These are phyloP conservation scores for Rhimphoctona megacephalus DNA, from an alignment of 2,888 invertebrate genomes.

Conservation along the genomic window DNA sequence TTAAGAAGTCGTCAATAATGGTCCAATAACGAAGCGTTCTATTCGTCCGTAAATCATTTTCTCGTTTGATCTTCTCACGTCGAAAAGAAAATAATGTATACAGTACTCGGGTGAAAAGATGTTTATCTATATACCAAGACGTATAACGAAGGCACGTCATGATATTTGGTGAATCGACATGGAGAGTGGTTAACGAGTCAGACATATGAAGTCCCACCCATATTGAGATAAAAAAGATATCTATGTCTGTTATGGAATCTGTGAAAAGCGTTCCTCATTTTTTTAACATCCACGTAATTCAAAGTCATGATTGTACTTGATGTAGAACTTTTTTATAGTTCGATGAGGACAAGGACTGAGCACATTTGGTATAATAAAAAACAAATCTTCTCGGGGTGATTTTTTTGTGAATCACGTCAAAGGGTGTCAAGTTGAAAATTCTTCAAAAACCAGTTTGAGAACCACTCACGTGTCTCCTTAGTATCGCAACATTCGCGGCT, in stretches of 20 bases:
- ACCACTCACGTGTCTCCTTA: constrained; percentile 68
- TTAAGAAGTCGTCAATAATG: constrained; percentile 73
- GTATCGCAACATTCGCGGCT: constrained; percentile 64
- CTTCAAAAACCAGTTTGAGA: constrained; percentile 71
- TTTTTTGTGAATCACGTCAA: constrained; percentile 3
- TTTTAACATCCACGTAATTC: neutral
- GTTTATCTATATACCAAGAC: constrained; percentile 57
- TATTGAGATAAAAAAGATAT: constrained; percentile 76
- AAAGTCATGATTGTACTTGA: neutral
- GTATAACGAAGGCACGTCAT: constrained; percentile 68
- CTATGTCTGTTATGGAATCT: constrained; percentile 62
- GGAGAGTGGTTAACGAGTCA: constrained; percentile 70
- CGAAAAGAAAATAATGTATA: constrained; percentile 42
- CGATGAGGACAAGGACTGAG: neutral
- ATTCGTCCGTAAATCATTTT: constrained; percentile 24
- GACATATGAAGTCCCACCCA: constrained; percentile 74
- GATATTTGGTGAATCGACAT: constrained; percentile 72
- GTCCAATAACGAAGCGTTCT: constrained; percentile 73
- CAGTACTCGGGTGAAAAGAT: constrained; percentile 37
- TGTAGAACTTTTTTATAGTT: neutral
- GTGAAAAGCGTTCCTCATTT: constrained; percentile 62
- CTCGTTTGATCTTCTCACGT: constrained; percentile 6
- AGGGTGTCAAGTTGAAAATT: constrained; percentile 42
- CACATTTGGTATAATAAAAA: neutral
- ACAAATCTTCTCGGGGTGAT: neutral